These are phyloP conservation scores for Danio aesculapii DNA, from an alignment of 2,797 vertebrate genomes.

Conservation along the genomic window DNA sequence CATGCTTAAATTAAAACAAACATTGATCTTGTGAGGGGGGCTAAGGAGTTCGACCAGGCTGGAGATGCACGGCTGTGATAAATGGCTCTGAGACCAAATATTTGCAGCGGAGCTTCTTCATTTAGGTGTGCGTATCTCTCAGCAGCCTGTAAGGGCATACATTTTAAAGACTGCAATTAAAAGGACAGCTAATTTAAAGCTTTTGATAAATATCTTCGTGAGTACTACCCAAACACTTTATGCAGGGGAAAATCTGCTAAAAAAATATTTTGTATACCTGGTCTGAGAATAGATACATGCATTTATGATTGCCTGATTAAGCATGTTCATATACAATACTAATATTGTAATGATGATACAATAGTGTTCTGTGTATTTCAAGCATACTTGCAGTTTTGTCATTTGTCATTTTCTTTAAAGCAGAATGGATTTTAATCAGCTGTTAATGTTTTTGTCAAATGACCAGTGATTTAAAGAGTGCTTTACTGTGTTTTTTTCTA, in stretches of 20 bases:
- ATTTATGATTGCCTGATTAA: background rate
- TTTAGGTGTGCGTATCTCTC: slow-evolving; percentile 1
- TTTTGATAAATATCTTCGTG: slow-evolving; percentile 15
- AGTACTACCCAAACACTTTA: background rate
- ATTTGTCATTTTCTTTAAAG: too few relatives aligned
- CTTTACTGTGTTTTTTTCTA: too few relatives aligned
- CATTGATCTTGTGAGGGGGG: slow-evolving; percentile 26
- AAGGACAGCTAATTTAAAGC: slow-evolving; percentile 34
- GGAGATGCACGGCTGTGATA: slow-evolving; percentile 1
- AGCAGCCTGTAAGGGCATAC: background rate
- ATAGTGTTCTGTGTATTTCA: too few relatives aligned
- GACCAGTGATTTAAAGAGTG: too few relatives aligned
- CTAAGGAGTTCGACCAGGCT: background rate
- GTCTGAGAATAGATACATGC: slow-evolving; percentile 12
- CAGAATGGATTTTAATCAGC: too few relatives aligned
- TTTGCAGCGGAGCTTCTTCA: slow-evolving; percentile 34
- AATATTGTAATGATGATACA: too few relatives aligned
- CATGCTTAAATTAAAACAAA: slow-evolving; percentile 33
- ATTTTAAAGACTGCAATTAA: slow-evolving; percentile 30
- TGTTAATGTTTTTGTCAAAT: too few relatives aligned
- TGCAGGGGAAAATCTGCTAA: background rate
- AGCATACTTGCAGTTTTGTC: too few relatives aligned
- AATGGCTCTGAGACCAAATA: slow-evolving; percentile 36
- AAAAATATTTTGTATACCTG: background rate
- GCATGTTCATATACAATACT: too few relatives aligned